phyloP scores from a whole-genome alignment of 2,113 vertebrate genomes.

The Catagonus wagneri region DNA sequence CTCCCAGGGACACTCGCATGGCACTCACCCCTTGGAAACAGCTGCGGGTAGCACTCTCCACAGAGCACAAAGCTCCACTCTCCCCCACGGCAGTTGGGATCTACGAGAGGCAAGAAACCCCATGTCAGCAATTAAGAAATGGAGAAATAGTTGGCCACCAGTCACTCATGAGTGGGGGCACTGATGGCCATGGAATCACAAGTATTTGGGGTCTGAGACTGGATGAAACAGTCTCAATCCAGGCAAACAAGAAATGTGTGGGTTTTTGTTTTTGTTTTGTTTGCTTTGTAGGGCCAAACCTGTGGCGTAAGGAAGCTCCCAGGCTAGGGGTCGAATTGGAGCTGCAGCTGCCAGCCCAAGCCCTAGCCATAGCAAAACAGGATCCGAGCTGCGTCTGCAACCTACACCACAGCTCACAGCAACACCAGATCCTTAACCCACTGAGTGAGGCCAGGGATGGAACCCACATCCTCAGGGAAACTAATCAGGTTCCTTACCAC shows the following conservation, averaged over 20 bases:
- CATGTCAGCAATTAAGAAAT: neutral
- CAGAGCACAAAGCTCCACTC: conserved; percentile 80
- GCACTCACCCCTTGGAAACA: conserved; percentile 91
- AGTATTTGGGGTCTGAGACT: neutral
- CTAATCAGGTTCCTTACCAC: too few relatives aligned
- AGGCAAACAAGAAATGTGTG: neutral
- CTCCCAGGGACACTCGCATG: neutral
- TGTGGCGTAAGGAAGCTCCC: too few relatives aligned
- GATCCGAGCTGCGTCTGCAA: too few relatives aligned
- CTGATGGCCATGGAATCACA: conserved; percentile 9
- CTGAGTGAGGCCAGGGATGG: too few relatives aligned
- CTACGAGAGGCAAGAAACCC: conserved; percentile 82
- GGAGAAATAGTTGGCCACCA: neutral
- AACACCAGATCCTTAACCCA: too few relatives aligned
- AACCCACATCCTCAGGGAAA: too few relatives aligned
- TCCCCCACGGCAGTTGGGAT: conserved; percentile 90
- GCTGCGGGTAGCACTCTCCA: conserved; percentile 86
- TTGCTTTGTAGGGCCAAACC: too few relatives aligned
- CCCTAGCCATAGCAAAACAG: too few relatives aligned
- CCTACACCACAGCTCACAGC: too few relatives aligned
- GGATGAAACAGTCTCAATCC: neutral
- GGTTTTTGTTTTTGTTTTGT: neutral
- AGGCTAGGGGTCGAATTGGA: too few relatives aligned
- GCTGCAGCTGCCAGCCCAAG: too few relatives aligned
- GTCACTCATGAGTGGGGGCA: neutral